These are phyloP conservation scores for Seira ritae DNA, from an alignment of 2,888 invertebrate genomes.

Conservation along the genomic window DNA sequence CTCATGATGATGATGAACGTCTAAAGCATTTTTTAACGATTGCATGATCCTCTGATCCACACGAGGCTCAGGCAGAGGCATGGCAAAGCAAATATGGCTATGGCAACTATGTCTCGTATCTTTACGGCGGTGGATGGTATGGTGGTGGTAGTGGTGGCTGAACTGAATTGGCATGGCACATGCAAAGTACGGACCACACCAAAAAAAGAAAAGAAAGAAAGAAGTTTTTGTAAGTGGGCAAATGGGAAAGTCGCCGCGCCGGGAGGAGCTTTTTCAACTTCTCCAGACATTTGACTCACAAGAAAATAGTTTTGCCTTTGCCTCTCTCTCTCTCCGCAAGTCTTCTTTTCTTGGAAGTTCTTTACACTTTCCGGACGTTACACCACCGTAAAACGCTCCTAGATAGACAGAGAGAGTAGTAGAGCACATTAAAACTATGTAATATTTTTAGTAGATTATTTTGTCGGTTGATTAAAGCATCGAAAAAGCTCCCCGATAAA, in stretches of 20 bases:
- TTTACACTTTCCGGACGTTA: slow-evolving; percentile 4
- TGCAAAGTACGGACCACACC: background rate
- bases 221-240: slow-evolving; percentile 11
- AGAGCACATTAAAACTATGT: background rate
- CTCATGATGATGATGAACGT: no score
- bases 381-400: background rate
- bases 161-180: no score
- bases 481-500: background rate
- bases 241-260: slow-evolving; percentile 7
- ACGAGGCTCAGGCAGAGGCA: no score
- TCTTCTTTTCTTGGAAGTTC: background rate
- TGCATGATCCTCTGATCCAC: no score
- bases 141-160: no score
- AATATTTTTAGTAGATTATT: background rate
- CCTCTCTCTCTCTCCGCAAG: background rate
- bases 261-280: background rate
- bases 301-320: background rate
- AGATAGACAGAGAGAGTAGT: background rate
- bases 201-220: background rate
- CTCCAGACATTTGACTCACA: background rate
- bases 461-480: background rate
- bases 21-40: no score
- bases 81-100: no score
- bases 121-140: background rate
- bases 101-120: background rate